These are phyloP conservation scores for Cyprinus carpio DNA, from an alignment of 2,113 vertebrate species.

Conservation along the genomic window DNA sequence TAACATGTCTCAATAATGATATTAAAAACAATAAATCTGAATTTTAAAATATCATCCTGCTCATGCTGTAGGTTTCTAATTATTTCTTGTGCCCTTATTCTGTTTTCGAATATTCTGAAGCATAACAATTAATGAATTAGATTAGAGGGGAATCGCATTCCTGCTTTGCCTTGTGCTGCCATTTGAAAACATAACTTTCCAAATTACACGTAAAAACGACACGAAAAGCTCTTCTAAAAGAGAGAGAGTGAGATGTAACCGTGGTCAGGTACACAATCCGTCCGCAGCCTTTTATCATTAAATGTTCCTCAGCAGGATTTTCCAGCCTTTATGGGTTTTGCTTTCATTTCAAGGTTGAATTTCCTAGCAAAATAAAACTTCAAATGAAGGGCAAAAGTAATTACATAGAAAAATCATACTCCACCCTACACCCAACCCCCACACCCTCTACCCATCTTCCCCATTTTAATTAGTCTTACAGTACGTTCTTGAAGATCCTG, in stretches of 20 bases:
- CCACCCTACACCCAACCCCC: no score
- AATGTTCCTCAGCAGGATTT: slow-evolving; percentile 30
- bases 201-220: not conserved
- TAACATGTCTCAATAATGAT: not conserved
- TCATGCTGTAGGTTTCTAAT: slow-evolving; percentile 10
- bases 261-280: slow-evolving; percentile 30
- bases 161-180: not conserved
- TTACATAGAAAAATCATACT: slow-evolving; percentile 41
- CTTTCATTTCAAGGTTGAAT: slow-evolving; percentile 45
- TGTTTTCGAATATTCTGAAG: slow-evolving; percentile 16
- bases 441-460: no score
- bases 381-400: slow-evolving; percentile 32
- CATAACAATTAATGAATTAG: not conserved
- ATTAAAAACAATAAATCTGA: not conserved
- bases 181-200: slow-evolving; percentile 29
- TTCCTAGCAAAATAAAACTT: slow-evolving; percentile 33
- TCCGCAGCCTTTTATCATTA: slow-evolving; percentile 25
- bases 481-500: slow-evolving; percentile 63
- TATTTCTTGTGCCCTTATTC: slow-evolving; percentile 4
- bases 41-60: slow-evolving; percentile 8
- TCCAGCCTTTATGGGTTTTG: slow-evolving; percentile 21
- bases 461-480: slow-evolving; percentile 70
- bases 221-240: not conserved
- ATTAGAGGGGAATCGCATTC: not conserved
- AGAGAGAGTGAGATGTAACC: not conserved